Evolutionary conservation across 1,140 invertebrate species (phyloP), one percentile per base, ranked within the genome.

Genomic region (Ptiloglossa arizonensis): DNA sequence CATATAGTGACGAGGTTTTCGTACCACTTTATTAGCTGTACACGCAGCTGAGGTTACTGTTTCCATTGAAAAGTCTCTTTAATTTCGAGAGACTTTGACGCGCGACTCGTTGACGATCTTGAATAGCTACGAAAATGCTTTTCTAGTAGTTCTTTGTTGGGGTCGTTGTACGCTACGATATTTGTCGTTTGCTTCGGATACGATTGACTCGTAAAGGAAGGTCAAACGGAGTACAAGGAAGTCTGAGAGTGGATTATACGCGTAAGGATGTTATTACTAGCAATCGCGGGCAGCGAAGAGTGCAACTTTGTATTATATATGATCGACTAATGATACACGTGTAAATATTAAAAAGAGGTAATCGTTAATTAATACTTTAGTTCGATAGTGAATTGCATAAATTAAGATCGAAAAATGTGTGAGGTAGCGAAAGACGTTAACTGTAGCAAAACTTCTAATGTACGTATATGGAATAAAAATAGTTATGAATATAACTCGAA

Each of bases 221-320:
- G n/a, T 22, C 27, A n/a, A 17, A 60, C n/a, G 9, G 1, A 22
- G 1, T 15, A 17, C 11, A 24, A n/a, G 1, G 17, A 19, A 46
- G 52, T 60, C 27, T 0, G 24, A 19, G 1, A 22, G 19, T 41
- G 44, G 41, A 44, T 60, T 62, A 52, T 29, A 24, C n/a, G 27
- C 57, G 27, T 54, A 15, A 29, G 79, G 19, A 8, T 82, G 29
- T 73, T 76, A 69, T 48, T 59, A 52, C 46, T 83, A 82, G 48
- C 29, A 75, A 44, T 27, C 11, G 62, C 54, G 67, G 52, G 66
- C 52, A 74, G 64, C 56, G 44, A 52, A 67, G 17, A 62, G 57
- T 38, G 72, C 48, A 80, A 73, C n/a, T 68, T 41, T 85, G 83
- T 85, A 81, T 81, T 77, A 84, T 84, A 85, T 85, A 66, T n/a